Evolutionary conservation across 2,888 invertebrate species (phyloP), one percentile per base, ranked within the genome.

Genomic region (Apodemia mormo): DNA sequence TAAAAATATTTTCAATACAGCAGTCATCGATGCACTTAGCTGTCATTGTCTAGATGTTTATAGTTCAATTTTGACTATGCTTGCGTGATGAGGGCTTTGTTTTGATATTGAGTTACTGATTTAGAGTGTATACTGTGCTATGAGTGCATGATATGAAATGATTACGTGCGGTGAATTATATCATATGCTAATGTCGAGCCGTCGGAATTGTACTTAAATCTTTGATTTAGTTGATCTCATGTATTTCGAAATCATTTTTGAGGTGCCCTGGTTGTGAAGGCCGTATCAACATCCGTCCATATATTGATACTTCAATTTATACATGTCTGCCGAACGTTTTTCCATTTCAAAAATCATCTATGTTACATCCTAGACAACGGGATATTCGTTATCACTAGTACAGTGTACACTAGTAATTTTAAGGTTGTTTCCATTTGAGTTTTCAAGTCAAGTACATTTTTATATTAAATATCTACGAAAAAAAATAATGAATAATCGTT

Each of bases 161-260:
- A 37, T 37, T 67, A 30, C 43, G 68, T 68, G 58, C 68, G 43
- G 67, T 68, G 45, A 7, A 29, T 61, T 61, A 33, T 64, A 33
- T 64, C 14, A 37, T 54, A 54, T 65, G 54, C 43, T 10, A 68
- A 49, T 37, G 67, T 70, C 69, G 75, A 75, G 76, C 74, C 75
- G 69, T 76, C 74, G 73, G 75, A 75, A 73, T 81, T 81, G 84
- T 87, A 87, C 85, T 88, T 87, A 85, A 83, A 79, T 77, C 73
- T 75, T 67, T 80, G 56, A n/a, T 89, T 89, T 87, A 89, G 85
- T 87, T 86, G 92, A 92, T 92, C 92, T 92, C 92, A 90, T 89
- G 33, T 37, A 37, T 37, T 64, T 64, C 14, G 37, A 64, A 64
- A 33, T 14, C 64, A 64, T 37, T 64, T 58, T 14, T 37, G 37